These are phyloP conservation scores for Saxidomus purpurata DNA, from an alignment of 1,140 invertebrate genomes.

Conservation along the genomic window DNA sequence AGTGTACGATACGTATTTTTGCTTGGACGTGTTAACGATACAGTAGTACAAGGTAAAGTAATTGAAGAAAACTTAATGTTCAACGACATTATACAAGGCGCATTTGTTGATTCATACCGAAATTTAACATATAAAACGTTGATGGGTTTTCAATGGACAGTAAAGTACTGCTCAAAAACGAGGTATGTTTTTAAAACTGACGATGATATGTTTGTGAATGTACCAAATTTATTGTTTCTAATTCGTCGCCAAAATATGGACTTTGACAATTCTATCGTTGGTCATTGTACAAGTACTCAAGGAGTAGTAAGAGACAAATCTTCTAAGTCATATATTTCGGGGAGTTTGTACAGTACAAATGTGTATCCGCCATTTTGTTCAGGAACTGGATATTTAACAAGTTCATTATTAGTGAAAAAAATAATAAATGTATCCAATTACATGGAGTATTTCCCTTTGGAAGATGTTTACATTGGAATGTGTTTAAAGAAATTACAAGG, in stretches of 20 bases:
- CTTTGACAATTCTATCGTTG: neutral
- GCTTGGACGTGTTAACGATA: constrained; percentile 11
- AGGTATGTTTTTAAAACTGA: constrained; percentile 73
- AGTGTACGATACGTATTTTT: constrained; percentile 66
- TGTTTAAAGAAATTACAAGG: too few species aligned
- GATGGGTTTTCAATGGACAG: constrained; percentile 93
- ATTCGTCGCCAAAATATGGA: neutral
- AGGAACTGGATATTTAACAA: too few species aligned
- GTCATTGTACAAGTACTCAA: too few species aligned
- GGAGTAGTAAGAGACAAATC: too few species aligned
- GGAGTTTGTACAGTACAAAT: too few species aligned
- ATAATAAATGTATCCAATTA: too few species aligned
- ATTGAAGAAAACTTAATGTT: constrained; percentile 88
- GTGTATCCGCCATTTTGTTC: too few species aligned
- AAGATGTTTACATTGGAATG: too few species aligned
- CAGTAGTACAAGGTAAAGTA: neutral
- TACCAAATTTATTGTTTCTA: constrained; percentile 62
- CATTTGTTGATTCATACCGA: constrained; percentile 92
- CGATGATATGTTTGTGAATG: constrained; percentile 71
- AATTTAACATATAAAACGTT: constrained; percentile 96
- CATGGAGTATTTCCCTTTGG: too few species aligned
- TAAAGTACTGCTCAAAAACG: constrained; percentile 84
- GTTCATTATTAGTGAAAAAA: too few species aligned
- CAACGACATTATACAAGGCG: constrained; percentile 92
- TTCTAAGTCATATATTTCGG: too few species aligned